These are phyloP conservation scores for Chaunax sp. DNA, from an alignment of 2,797 vertebrate species.

Conservation along the genomic window DNA sequence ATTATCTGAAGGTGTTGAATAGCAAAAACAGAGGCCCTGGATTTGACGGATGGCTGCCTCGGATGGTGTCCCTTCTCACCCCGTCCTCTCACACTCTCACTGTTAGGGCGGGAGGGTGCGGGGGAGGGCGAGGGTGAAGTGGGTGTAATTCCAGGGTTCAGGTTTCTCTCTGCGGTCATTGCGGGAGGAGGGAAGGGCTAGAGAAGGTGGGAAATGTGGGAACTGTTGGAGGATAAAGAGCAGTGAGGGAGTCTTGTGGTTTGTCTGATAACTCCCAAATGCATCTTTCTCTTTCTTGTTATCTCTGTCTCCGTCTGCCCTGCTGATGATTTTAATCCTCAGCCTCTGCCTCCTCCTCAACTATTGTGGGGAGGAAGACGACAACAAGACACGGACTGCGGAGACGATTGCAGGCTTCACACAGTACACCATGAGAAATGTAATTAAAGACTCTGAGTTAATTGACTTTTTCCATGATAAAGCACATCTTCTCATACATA, in stretches of 20 bases:
- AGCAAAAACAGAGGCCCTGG: constrained; percentile 46
- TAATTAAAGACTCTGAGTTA: constrained; percentile 79
- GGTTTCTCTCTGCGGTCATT: constrained; percentile 81
- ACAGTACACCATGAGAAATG: constrained; percentile 66
- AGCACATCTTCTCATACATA: constrained; percentile 75
- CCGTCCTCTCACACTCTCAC: constrained; percentile 68
- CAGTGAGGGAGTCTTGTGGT: constrained; percentile 74
- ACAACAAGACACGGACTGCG: constrained; percentile 58
- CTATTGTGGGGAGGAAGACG: constrained; percentile 49
- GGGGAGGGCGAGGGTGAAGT: constrained; percentile 24
- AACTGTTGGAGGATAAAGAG: constrained; percentile 72
- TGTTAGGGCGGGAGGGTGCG: constrained; percentile 35
- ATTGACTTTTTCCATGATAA: constrained; percentile 81
- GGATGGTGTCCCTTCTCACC: constrained; percentile 44
- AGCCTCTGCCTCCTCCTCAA: constrained; percentile 36
- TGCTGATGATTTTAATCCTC: constrained; percentile 61
- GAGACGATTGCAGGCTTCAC: constrained; percentile 61
- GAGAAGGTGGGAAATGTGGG: constrained; percentile 75
- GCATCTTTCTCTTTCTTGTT: constrained; percentile 71
- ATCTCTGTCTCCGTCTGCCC: constrained; percentile 54
- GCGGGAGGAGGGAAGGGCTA: constrained; percentile 65
- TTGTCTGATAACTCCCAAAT: constrained; percentile 71
- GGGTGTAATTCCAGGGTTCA: constrained; percentile 81
- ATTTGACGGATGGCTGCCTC: constrained; percentile 57
- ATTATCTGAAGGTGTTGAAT: constrained; percentile 69